These are phyloP conservation scores for Lophius piscatorius DNA, from an alignment of 2,113 vertebrate species.

Conservation along the genomic window DNA sequence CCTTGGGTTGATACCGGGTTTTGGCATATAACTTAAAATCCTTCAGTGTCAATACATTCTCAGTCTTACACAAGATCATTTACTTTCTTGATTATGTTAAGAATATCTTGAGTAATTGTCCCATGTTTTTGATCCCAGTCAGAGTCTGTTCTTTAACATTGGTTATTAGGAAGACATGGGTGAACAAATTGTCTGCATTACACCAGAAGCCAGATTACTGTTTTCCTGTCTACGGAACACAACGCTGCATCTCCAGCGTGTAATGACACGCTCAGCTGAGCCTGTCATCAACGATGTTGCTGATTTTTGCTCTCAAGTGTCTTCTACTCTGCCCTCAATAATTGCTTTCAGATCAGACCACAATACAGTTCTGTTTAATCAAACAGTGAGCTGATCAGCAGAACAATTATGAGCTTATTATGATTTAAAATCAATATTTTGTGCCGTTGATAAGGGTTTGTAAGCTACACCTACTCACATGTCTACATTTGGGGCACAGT, in stretches of 20 bases:
- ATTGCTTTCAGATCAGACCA: conserved; percentile 2
- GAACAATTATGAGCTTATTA: background rate
- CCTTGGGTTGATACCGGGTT: conserved; percentile 58
- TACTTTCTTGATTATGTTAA: background rate
- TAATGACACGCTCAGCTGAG: conserved; percentile 69
- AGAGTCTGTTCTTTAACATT: conserved; percentile 9
- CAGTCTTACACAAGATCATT: too few relatives aligned
- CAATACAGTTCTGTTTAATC: conserved; percentile 3
- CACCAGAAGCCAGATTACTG: conserved; percentile 42
- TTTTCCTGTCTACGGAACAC: conserved; percentile 50
- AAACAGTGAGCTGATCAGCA: conserved; percentile 7
- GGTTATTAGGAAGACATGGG: conserved; percentile 38
- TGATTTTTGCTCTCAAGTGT: conserved; percentile 38
- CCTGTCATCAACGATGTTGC: conserved; percentile 58
- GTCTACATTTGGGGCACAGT: too few relatives aligned
- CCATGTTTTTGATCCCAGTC: background rate
- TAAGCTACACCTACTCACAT: too few relatives aligned
- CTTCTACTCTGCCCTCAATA: conserved; percentile 24
- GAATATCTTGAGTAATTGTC: background rate
- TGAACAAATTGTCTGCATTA: conserved; percentile 62
- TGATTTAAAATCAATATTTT: too few relatives aligned
- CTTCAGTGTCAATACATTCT: too few relatives aligned
- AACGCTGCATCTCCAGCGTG: conserved; percentile 47
- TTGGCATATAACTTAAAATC: too few relatives aligned
- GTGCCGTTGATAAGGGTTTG: too few relatives aligned